Conservation (phyloP, 1,140 invertebrate genomes). For the Cardiocondyla obscurior region DNA sequence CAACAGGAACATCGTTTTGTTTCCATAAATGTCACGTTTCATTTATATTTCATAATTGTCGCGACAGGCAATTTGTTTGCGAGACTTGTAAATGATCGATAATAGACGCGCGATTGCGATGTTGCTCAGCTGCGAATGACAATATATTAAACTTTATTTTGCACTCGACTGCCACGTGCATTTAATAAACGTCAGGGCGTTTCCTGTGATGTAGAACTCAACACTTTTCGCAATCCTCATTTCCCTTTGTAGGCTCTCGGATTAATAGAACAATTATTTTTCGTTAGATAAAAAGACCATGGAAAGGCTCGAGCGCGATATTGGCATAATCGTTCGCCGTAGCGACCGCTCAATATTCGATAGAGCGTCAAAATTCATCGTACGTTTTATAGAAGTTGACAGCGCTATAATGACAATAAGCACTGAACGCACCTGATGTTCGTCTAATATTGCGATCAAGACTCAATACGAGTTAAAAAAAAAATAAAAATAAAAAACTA, state of each 20-base stretch:
- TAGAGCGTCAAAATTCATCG: constrained; percentile 38
- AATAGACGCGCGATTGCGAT: not conserved
- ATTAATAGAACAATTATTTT: constrained; percentile 2
- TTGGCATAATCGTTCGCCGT: constrained; percentile 35
- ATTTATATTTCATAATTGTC: constrained; percentile 3
- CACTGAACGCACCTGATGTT: constrained; percentile 4
- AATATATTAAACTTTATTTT: not conserved
- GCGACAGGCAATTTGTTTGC: not conserved
- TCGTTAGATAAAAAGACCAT: not conserved
- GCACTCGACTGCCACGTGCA: not conserved
- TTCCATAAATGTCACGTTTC: too few relatives aligned
- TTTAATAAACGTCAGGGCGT: not conserved
- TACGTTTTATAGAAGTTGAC: constrained; percentile 37
- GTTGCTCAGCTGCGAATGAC: not conserved
- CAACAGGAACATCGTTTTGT: not conserved
- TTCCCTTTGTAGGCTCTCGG: not conserved
- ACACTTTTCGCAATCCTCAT: constrained; percentile 9
- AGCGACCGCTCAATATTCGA: constrained; percentile 20
- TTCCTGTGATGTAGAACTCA: not conserved
- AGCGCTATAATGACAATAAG: constrained; percentile 26
- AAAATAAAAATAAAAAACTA: too few relatives aligned
- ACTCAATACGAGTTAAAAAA: not conserved
- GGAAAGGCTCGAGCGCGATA: not conserved
- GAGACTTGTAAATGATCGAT: constrained; percentile 8
- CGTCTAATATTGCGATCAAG: not conserved